Evolutionary conservation across 2,113 vertebrate genomes (phyloP).

Genomic region (Hippopotamus amphibius): DNA sequence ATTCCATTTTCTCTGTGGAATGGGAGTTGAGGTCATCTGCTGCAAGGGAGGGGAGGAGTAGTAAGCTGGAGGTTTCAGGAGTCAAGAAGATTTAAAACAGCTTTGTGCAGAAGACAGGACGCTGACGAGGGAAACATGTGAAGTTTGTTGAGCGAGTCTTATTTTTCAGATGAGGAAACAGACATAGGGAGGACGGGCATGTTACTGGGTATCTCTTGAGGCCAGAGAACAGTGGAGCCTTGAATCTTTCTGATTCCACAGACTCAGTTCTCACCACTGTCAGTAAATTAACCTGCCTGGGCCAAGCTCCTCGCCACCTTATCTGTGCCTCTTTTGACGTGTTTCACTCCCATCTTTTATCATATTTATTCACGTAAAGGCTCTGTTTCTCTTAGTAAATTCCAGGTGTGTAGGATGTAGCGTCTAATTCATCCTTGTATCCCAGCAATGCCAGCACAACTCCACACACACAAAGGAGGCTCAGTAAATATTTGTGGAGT

Average conservation of each 20-base stretch:
- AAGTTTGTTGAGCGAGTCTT: conserved; percentile 6
- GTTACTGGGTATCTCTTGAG: background rate
- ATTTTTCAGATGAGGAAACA: background rate
- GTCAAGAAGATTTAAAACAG: conserved; percentile 66
- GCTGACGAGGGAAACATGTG: background rate
- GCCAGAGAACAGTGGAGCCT: background rate
- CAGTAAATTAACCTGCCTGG: fast-evolving
- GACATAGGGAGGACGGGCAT: background rate
- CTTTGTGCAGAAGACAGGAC: conserved; percentile 41
- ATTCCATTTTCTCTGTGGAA: conserved; percentile 43
- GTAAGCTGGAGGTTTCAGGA: conserved; percentile 21
- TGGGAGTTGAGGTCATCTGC: conserved; percentile 38
- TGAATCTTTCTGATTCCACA: background rate
- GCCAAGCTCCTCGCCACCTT: background rate
- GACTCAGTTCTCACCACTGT: background rate
- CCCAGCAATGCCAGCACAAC: background rate
- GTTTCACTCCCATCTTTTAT: background rate
- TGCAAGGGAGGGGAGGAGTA: background rate
- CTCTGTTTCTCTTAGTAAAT: background rate
- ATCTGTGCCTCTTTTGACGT: background rate
- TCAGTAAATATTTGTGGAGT: background rate
- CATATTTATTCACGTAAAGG: background rate
- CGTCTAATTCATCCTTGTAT: background rate
- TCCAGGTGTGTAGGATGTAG: background rate
- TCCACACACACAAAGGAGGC: background rate